A percentile compares a stretch with the other conserved stretches of the same genome.
These are phyloP conservation scores for Gephyroberyx darwinii DNA, from an alignment of 2,797 vertebrate species.

Conservation along the genomic window DNA sequence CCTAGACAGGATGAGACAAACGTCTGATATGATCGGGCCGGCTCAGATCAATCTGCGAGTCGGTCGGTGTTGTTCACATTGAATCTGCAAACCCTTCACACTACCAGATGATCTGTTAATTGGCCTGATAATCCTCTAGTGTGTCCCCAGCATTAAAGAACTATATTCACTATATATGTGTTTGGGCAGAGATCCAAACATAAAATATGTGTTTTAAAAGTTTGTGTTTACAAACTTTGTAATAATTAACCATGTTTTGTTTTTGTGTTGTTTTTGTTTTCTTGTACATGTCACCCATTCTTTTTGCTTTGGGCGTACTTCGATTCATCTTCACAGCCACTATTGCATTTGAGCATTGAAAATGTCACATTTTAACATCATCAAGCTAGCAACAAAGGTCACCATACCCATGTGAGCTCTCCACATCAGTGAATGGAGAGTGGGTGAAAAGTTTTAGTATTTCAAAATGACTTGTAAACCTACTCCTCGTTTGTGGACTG, in stretches of 20 bases:
- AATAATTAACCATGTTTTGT: constrained; percentile 10
- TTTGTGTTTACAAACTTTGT: constrained; percentile 1
- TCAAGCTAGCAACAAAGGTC: constrained; percentile 42
- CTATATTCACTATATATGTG: background rate
- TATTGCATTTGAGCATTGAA: constrained; percentile 23
- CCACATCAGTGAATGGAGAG: constrained; percentile 10
- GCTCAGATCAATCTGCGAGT: no score
- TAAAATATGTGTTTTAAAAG: constrained; percentile 19
- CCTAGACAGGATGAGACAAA: no score
- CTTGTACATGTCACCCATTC: background rate
- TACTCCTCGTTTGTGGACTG: constrained; percentile 17
- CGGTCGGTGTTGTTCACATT: no score
- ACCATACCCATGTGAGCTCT: constrained; percentile 9
- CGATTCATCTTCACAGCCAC: constrained; percentile 20
- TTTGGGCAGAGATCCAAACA: background rate
- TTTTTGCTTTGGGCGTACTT: background rate
- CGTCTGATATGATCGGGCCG: no score
- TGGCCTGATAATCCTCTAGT: no score
- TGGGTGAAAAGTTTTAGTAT: constrained; percentile 25
- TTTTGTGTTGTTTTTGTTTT: no score
- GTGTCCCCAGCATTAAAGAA: background rate
- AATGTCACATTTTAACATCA: constrained; percentile 46
- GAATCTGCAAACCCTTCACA: no score
- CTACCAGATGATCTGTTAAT: no score
- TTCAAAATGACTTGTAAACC: constrained; percentile 4